phyloP scores from a whole-genome alignment of 2,113 vertebrate genomes.

The Eleginops maclovinus region DNA sequence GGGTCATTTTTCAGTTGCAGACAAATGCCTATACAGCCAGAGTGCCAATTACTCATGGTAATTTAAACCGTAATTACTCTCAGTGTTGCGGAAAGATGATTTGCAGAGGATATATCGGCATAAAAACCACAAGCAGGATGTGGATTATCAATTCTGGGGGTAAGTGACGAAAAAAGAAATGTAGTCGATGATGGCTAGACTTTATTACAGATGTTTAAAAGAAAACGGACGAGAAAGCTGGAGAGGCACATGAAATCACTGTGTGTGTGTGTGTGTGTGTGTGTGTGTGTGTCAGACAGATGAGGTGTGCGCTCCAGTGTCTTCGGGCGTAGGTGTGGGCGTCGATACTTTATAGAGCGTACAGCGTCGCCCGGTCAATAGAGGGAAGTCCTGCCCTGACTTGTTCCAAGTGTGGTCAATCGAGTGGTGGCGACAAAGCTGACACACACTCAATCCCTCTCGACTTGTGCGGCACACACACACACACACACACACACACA shows the following conservation, averaged over 20 bases:
- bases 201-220: neutral
- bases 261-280: too few species aligned
- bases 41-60: slow-evolving; percentile 62
- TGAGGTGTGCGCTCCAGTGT: slow-evolving; percentile 52
- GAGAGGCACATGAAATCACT: too few species aligned
- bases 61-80: slow-evolving; percentile 64
- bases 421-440: slow-evolving; percentile 68
- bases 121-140: slow-evolving; percentile 42
- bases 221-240: too few species aligned
- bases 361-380: slow-evolving; percentile 72
- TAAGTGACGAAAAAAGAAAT: slow-evolving; percentile 2
- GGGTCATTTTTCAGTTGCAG: slow-evolving; percentile 66
- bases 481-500: slow-evolving; percentile 10
- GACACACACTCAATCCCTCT: slow-evolving; percentile 72
- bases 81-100: slow-evolving; percentile 47
- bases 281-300: slow-evolving; percentile 47
- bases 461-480: slow-evolving; percentile 8
- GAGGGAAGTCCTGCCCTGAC: slow-evolving; percentile 78
- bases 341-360: slow-evolving; percentile 80
- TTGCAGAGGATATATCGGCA: slow-evolving; percentile 38
- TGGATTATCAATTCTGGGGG: neutral
- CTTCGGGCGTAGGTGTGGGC: slow-evolving; percentile 55
- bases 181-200: neutral
- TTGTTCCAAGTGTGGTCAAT: slow-evolving; percentile 79
- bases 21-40: slow-evolving; percentile 52